These are phyloP conservation scores for Idaea straminata DNA, from an alignment of 2,888 invertebrate species.

Conservation along the genomic window DNA sequence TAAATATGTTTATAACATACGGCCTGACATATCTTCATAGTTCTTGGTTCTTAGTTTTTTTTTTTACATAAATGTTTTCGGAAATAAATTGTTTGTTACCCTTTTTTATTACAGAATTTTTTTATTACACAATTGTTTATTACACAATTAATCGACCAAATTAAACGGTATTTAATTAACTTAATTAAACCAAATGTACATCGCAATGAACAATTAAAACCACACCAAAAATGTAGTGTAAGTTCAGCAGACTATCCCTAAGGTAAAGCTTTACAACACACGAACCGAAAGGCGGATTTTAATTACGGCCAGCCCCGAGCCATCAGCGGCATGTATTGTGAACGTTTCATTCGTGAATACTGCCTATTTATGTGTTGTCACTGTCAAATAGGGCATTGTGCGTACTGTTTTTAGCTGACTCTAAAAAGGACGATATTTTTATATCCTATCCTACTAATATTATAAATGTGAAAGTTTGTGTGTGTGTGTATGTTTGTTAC, in stretches of 20 bases:
- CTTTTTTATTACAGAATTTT: no score
- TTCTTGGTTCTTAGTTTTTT: no score
- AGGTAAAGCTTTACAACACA: constrained; percentile 39
- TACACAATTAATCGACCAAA: neutral
- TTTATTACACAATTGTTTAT: no score
- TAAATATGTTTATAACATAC: no score
- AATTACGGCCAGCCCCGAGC: constrained; percentile 64
- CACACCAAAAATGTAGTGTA: neutral
- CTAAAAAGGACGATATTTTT: neutral
- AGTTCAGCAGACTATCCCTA: constrained; percentile 1
- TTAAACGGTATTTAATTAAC: neutral
- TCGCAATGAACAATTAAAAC: neutral
- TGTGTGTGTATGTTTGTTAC: no score
- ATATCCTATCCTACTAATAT: no score
- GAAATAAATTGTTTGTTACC: no score
- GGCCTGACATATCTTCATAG: no score
- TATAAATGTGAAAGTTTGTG: no score
- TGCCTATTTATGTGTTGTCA: constrained; percentile 3
- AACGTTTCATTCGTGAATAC: constrained; percentile 26
- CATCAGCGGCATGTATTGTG: constrained; percentile 38
- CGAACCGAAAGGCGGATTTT: constrained; percentile 69
- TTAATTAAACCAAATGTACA: neutral
- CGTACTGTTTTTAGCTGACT: neutral
- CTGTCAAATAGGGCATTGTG: neutral
- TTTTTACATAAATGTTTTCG: no score